These are phyloP conservation scores for Alectoris magna DNA, from an alignment of 2,797 vertebrate genomes.

Conservation along the genomic window DNA sequence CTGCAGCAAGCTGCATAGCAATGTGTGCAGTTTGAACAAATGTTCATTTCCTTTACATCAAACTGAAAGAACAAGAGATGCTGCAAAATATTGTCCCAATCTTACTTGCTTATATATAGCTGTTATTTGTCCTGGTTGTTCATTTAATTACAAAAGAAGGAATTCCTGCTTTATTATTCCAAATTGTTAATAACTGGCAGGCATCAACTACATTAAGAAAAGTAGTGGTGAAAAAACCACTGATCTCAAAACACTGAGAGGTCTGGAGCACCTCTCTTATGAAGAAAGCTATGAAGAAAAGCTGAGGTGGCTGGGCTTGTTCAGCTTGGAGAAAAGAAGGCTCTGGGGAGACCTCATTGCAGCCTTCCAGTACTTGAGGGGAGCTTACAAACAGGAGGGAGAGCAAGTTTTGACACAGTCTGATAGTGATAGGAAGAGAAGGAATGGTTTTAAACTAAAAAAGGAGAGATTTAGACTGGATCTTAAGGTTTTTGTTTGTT, in stretches of 20 bases:
- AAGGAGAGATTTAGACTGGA: too few species aligned
- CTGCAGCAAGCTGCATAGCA: neutral
- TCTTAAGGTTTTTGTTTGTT: too few species aligned
- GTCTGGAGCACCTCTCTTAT: too few species aligned
- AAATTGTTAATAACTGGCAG: neutral
- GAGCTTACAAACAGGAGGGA: too few species aligned
- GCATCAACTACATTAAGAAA: neutral
- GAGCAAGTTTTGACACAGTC: too few species aligned
- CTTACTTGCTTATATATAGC: neutral
- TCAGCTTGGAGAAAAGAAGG: too few species aligned
- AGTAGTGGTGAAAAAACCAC: neutral
- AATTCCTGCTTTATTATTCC: neutral
- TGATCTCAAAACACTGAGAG: neutral
- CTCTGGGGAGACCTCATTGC: too few species aligned
- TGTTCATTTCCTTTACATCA: neutral
- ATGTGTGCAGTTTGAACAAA: neutral
- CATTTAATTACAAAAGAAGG: slow-evolving; percentile 1
- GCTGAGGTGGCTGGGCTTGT: too few species aligned
- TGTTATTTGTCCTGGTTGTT: neutral
- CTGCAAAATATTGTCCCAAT: neutral
- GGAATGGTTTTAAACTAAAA: too few species aligned
- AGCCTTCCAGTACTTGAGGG: too few species aligned
- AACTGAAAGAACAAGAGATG: slow-evolving; percentile 8
- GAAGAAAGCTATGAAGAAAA: too few species aligned
- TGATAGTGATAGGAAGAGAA: too few species aligned